Conservation (phyloP, 2,797 vertebrate species). For the Anas georgica region DNA sequence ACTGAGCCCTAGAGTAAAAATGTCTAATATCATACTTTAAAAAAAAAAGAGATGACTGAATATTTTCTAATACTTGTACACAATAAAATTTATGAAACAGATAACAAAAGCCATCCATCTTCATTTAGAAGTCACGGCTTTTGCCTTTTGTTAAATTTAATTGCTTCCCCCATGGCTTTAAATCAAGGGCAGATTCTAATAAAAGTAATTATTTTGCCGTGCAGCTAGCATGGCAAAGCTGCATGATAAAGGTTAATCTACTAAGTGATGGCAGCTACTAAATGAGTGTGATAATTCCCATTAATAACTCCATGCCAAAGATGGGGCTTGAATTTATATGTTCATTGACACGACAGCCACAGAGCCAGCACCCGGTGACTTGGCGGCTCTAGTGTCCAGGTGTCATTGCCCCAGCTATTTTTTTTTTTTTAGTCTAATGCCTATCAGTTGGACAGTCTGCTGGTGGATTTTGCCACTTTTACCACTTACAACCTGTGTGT, state of each 20-base stretch:
- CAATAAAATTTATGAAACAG: constrained; percentile 34
- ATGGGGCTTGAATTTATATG: background rate
- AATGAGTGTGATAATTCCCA: constrained; percentile 56
- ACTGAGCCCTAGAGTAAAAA: background rate
- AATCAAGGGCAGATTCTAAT: constrained; percentile 66
- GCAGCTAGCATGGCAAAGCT: constrained; percentile 58
- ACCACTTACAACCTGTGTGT: rapidly evolving
- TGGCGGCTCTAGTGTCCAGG: background rate
- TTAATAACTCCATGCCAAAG: constrained; percentile 11
- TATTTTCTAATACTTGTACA: background rate
- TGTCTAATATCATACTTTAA: background rate
- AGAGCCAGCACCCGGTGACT: background rate
- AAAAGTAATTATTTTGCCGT: constrained; percentile 58
- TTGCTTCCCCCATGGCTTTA: constrained; percentile 62
- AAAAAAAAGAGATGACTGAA: background rate
- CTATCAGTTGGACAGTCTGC: background rate
- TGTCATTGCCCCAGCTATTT: background rate
- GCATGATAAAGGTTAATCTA: constrained; percentile 69
- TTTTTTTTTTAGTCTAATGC: no score
- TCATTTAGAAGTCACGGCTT: constrained; percentile 64
- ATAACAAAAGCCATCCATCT: constrained; percentile 57
- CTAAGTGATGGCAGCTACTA: constrained; percentile 56
- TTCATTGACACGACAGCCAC: background rate
- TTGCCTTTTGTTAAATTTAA: constrained; percentile 64
- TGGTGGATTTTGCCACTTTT: background rate